Base-by-base conservation (phyloP, 2,797 vertebrate species). In the Megaceryle alcyon region DNA sequence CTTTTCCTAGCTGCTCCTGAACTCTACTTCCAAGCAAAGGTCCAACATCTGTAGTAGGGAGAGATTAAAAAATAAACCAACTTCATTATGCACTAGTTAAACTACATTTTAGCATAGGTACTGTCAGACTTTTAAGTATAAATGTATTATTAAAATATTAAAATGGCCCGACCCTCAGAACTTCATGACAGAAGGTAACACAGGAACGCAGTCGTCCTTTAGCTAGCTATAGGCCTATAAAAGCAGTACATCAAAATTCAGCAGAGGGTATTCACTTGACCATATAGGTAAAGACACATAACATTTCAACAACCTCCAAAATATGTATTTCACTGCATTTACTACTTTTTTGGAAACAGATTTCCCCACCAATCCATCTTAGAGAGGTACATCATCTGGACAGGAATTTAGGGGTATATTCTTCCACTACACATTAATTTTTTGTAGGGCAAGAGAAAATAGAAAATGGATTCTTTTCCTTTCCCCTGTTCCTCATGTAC, bases 11-110 rank as follows among this genome's bases (percentile, higher is more conserved):
- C 61, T 98, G 98, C 12, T 98, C 97, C 2, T 98, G 98, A 94
- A 99, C 99, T 94, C 97, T 97, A 19, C 85, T 98, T 77, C 99
- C 99, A 65, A 99, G 98, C 94, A 99, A 57, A 6, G 97, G 98
- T 82, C 98, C 98, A 82, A 99, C 98, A 96, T 99, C 99, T 99
- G 97, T 22, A 76, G 59, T 35, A 77, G 2, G 6, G 60, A 88
- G 84, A 93, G 94, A 88, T 14, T 28, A 53, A 53, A 43, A 79
- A 84, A 35, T 35, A 35, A 35, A 49, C 54, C 10, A 2, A 18
- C 44, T 31, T 3, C 23, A 76, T 66, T 35, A 82, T 4, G 46
- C 8, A 29, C 10, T 28, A 56, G 19, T 23, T 43, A 70, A 81
- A 82, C n/a, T 57, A 57, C 41, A 15, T 79, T 17, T 71, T 35